A percentile compares a stretch with the other conserved stretches of the same genome.
phyloP scores from a whole-genome alignment of 37 sponge, comb jelly and placozoan genomes.

The Cliona cf. orientalis region DNA sequence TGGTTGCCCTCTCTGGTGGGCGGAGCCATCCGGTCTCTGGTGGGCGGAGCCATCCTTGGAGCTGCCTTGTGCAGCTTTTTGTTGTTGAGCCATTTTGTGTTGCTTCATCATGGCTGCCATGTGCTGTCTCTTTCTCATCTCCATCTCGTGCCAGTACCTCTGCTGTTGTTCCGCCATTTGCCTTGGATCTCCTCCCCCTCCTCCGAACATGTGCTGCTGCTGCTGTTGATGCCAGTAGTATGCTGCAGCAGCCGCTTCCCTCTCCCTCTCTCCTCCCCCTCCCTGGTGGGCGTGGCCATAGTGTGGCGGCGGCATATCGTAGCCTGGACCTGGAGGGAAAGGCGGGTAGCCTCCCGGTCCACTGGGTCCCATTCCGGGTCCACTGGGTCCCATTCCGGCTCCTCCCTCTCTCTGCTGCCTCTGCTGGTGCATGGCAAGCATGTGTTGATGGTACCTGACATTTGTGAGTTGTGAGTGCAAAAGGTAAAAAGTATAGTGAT shows the following conservation, averaged over 20 bases:
- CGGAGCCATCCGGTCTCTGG: too few relatives aligned
- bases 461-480: too few relatives aligned
- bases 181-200: too few relatives aligned
- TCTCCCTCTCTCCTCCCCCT: not conserved
- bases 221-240: slow-evolving; percentile 27
- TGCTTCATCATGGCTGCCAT: too few relatives aligned
- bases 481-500: too few relatives aligned
- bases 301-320: not conserved
- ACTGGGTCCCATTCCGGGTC: too few relatives aligned
- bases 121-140: too few relatives aligned
- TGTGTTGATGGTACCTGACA: slow-evolving; percentile 21
- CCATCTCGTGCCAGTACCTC: not conserved
- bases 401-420: not conserved
- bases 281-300: not conserved
- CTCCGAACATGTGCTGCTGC: not conserved
- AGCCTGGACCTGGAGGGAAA: not conserved
- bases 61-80: too few relatives aligned
- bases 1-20: too few relatives aligned
- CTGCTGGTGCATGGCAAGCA: slow-evolving; percentile 6
- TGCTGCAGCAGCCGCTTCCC: slow-evolving; percentile 1
- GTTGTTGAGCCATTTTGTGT: too few relatives aligned
- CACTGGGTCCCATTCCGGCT: not conserved
- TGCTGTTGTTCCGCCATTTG: slow-evolving; percentile 9
- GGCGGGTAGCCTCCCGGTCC: slow-evolving; percentile 20
- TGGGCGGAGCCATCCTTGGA: too few relatives aligned